Conservation (phyloP, 2,797 vertebrate genomes). For the Anas bernieri region DNA sequence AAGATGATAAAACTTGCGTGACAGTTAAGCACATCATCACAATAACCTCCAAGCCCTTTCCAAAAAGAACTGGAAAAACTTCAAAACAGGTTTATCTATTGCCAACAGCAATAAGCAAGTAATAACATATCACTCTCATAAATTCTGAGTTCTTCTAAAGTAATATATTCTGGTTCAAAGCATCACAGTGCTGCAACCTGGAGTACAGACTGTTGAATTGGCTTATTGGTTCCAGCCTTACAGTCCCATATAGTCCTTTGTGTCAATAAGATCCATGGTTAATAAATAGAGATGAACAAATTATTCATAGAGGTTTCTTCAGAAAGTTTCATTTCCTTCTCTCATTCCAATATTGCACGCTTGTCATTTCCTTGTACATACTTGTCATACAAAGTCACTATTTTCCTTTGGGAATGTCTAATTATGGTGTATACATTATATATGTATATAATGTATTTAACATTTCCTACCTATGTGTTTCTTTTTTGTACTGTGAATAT, state of each 20-base stretch:
- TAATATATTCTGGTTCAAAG: neutral
- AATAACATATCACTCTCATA: neutral
- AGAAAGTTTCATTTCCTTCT: neutral
- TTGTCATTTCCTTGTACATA: neutral
- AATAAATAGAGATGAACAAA: neutral
- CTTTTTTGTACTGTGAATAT: neutral
- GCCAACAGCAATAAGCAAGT: neutral
- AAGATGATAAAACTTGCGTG: neutral
- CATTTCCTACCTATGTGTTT: neutral
- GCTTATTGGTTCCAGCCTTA: neutral
- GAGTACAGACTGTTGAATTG: neutral
- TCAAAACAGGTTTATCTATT: neutral
- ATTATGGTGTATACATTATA: neutral
- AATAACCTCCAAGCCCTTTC: neutral
- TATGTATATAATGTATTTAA: neutral
- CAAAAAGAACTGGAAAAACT: neutral
- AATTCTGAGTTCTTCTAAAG: neutral
- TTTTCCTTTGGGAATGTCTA: neutral
- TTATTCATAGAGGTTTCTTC: neutral
- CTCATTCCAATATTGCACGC: neutral
- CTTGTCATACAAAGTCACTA: neutral
- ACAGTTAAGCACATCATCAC: neutral
- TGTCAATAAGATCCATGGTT: neutral
- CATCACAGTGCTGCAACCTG: neutral
- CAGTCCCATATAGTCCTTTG: neutral